A percentile compares a stretch with the other conserved stretches of the same genome.
Conservation (phyloP, 2,888 invertebrate genomes). For the Spicauda simplicius region DNA sequence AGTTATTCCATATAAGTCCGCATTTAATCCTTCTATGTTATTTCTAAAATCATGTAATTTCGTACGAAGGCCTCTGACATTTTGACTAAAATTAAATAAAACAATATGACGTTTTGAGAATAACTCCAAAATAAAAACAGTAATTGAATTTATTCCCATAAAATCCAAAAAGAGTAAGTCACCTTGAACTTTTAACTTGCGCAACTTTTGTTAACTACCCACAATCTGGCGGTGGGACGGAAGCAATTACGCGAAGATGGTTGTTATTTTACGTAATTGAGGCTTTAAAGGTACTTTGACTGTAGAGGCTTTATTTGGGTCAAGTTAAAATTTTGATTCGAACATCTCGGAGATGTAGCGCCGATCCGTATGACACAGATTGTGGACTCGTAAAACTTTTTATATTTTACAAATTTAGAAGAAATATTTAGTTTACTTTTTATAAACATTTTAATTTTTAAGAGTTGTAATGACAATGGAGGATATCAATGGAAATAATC, state of each 20-base stretch:
- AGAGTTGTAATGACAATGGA: no score
- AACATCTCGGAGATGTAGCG: not conserved
- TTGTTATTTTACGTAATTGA: conserved; percentile 23
- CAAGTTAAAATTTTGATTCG: not conserved
- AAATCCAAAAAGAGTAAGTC: conserved; percentile 9
- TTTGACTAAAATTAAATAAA: no score
- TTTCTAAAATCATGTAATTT: no score
- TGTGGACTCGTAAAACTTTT: no score
- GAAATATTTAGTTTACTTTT: no score
- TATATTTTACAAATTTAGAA: no score
- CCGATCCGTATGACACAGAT: no score
- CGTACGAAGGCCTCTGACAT: no score
- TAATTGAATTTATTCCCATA: conserved; percentile 24
- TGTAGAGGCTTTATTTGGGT: not conserved
- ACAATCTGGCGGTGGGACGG: conserved; percentile 13
- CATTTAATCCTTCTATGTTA: no score
- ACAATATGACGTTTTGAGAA: not conserved
- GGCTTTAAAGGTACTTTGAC: not conserved
- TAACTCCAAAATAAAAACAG: not conserved
- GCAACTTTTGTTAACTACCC: conserved; percentile 2
- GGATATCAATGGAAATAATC: no score
- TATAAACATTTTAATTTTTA: no score
- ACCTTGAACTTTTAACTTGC: conserved; percentile 27
- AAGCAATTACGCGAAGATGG: conserved; percentile 23
- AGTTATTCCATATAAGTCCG: no score